Conservation (phyloP, 2,113 vertebrate species). For the Paramormyrops kingsleyae region DNA sequence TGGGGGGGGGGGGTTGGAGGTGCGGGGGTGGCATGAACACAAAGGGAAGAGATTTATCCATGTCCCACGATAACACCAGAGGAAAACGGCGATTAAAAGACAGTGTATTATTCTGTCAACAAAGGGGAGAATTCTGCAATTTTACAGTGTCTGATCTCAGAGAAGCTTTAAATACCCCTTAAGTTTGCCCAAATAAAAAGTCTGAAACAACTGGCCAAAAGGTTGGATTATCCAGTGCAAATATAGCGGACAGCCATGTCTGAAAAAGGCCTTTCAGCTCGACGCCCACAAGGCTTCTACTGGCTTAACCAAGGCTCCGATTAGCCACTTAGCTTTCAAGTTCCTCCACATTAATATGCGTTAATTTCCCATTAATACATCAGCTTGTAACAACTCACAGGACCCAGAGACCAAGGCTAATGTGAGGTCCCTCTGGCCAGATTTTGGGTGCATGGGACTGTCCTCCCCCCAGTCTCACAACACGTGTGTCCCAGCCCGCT, state of each 20-base stretch:
- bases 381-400: neutral
- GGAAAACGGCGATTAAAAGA: neutral
- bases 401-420: neutral
- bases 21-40: constrained; percentile 67
- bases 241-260: neutral
- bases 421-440: neutral
- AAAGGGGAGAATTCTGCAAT: neutral
- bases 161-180: neutral
- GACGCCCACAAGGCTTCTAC: neutral
- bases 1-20: constrained; percentile 88
- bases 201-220: neutral
- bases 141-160: neutral
- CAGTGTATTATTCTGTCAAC: neutral
- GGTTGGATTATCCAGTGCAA: neutral
- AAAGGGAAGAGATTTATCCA: neutral
- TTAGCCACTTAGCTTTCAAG: neutral
- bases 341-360: neutral
- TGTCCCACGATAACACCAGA: neutral
- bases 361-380: neutral
- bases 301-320: neutral
- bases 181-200: neutral
- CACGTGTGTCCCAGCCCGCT: neutral
- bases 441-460: neutral
- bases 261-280: neutral
- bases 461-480: neutral